Percentiles rank a stretch among this genome's conserved stretches.
These are phyloP conservation scores for Cossypha dichroa DNA, from an alignment of 2,797 vertebrate genomes.

Conservation along the genomic window DNA sequence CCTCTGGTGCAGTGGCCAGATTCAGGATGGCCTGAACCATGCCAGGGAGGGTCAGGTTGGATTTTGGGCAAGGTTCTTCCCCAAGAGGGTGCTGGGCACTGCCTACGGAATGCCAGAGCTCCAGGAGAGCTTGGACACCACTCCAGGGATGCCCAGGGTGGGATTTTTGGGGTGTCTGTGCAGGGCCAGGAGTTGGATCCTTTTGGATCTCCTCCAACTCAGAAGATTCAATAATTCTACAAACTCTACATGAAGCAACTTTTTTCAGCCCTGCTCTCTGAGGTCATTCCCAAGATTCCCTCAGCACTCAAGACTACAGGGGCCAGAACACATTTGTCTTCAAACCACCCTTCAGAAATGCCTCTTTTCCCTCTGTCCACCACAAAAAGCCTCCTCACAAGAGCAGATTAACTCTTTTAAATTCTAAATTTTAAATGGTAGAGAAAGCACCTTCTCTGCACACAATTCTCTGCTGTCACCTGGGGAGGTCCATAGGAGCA, in stretches of 20 bases:
- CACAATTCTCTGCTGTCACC: neutral
- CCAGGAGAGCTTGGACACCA: accelerated
- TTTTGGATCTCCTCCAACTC: neutral
- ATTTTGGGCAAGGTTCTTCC: neutral
- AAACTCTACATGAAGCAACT: neutral
- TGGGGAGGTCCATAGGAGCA: neutral
- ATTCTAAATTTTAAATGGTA: neutral
- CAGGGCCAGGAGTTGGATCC: accelerated
- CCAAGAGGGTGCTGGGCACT: neutral
- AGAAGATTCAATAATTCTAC: neutral
- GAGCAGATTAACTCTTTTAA: accelerated
- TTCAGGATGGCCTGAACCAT: neutral
- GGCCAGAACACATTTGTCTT: neutral
- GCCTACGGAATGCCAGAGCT: neutral
- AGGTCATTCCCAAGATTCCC: neutral
- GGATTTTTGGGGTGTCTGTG: neutral
- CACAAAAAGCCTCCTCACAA: neutral
- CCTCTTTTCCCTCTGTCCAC: neutral
- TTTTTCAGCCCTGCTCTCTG: neutral
- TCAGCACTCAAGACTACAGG: neutral
- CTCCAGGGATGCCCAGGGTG: neutral
- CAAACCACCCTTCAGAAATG: neutral
- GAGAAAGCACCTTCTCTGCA: neutral
- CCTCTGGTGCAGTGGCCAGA: neutral
- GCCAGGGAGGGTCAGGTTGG: accelerated